phyloP scores from a whole-genome alignment of 1,140 invertebrate species.

The Vanessa atalanta region DNA sequence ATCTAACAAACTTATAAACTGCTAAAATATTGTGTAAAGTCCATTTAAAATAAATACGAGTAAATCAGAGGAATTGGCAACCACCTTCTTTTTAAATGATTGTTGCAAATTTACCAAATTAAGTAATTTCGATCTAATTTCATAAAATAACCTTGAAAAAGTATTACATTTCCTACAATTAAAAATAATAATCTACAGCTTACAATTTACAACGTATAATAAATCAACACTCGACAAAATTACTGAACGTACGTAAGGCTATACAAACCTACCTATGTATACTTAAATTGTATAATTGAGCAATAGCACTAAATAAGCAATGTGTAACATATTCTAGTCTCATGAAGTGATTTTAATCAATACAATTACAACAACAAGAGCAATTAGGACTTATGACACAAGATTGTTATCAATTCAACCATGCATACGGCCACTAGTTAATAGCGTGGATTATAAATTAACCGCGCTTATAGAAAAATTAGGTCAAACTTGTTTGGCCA shows the following conservation, averaged over 20 bases:
- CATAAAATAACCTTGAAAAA: not conserved
- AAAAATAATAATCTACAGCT: not conserved
- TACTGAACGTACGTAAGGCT: not conserved
- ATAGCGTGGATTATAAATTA: no score
- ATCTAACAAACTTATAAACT: no score
- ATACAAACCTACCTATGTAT: not conserved
- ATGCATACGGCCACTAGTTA: not conserved
- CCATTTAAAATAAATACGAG: no score
- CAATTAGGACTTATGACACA: conserved; percentile 28
- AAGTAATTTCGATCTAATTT: no score
- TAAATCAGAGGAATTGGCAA: no score
- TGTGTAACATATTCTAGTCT: conserved; percentile 20
- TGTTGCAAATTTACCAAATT: no score
- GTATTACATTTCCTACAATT: not conserved
- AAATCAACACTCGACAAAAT: conserved; percentile 5
- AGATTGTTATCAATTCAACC: conserved; percentile 4
- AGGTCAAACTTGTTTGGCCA: no score
- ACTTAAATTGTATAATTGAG: conserved; percentile 25
- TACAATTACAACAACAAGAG: conserved; percentile 12
- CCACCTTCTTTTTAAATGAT: no score
- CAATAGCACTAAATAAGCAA: conserved; percentile 24
- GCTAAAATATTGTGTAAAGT: no score
- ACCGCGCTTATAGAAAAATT: no score
- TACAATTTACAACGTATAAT: not conserved
- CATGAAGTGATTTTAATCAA: conserved; percentile 8